Evolutionary conservation across 2,113 vertebrate species (phyloP), one percentile per base, ranked within the genome.

Genomic region (Ivindomyrus marchei): DNA sequence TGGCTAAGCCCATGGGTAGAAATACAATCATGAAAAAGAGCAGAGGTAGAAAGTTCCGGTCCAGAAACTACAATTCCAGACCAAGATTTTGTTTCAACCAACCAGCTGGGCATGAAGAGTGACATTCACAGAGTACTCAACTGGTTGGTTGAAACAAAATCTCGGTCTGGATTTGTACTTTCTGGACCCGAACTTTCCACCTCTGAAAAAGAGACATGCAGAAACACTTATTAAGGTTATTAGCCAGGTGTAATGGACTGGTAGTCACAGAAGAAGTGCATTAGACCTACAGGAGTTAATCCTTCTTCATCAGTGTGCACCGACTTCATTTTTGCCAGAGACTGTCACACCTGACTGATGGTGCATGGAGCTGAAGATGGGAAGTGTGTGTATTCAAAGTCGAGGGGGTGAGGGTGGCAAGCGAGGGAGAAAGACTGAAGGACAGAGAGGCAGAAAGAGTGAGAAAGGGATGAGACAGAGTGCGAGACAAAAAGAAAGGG

Each of bases 151-250:
- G 62, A 70, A 70, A 70, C n/a, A 31, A 70, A 70, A 70, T 70
- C 10, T 70, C 4, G 62, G 62, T 70, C n/a, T 70, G n/a, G 62
- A 70, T 31, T 27, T 70, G 9, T 70, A 70, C 3, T 31, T 70
- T 31, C 27, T 70, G 9, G 27, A 70, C 62, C 27, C 0, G 10
- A 70, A 70, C n/a, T 4, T 70, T 70, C 62, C 27, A 70, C 62
- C 10, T 31, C 62, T 31, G 62, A 31, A 83, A 49, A 13, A 85
- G 74, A 42, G 45, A n/a, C 39, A 24, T 9, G 8, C 87, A 56
- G 53, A 88, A 45, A 88, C 39, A 53, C 46, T 15, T 88, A 58
- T 88, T 58, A 66, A 46, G 36, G 87, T 66, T 66, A 66, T 88
- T 19, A 11, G 21, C 42, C 36, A 24, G 56, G 19, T 62, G 87